Evolutionary conservation across 2,888 invertebrate species (phyloP).

Genomic region (Cheilosia pagana): DNA sequence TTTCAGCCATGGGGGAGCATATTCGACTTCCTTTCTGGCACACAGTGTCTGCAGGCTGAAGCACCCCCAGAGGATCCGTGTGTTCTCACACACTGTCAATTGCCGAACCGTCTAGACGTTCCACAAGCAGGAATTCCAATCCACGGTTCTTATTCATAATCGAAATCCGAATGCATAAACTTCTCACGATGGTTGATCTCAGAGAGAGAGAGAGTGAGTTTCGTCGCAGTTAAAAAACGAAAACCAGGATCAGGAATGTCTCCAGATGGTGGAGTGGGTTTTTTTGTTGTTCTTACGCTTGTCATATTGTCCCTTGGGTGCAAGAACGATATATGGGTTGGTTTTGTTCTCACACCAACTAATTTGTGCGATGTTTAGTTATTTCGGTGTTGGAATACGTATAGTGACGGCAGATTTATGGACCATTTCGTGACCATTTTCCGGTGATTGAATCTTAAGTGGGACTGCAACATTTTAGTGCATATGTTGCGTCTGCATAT

Average conservation of each 20-base stretch:
- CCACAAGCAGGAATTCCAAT: slow-evolving; percentile 60
- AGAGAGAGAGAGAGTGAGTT: slow-evolving; percentile 18
- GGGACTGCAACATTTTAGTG: background rate
- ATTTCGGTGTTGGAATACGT: slow-evolving; percentile 79
- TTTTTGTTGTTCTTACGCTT: slow-evolving; percentile 27
- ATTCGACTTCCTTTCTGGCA: slow-evolving; percentile 10
- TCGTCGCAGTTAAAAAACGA: slow-evolving; percentile 32
- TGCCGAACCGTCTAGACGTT: slow-evolving; percentile 67
- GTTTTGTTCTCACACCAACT: slow-evolving; percentile 81
- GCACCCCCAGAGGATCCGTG: slow-evolving; percentile 55
- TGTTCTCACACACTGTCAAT: slow-evolving; percentile 72
- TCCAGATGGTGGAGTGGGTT: slow-evolving; percentile 65
- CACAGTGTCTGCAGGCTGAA: background rate
- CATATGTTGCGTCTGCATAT: background rate
- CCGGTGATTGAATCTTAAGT: slow-evolving; percentile 61
- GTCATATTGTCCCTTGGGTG: slow-evolving; percentile 34
- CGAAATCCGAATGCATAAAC: slow-evolving; percentile 63
- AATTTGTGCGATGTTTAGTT: slow-evolving; percentile 81
- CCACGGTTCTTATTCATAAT: slow-evolving; percentile 62
- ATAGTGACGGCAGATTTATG: slow-evolving; percentile 58
- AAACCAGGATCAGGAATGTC: slow-evolving; percentile 53
- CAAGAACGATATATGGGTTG: slow-evolving; percentile 18
- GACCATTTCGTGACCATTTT: slow-evolving; percentile 70
- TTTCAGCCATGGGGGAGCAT: slow-evolving; percentile 15
- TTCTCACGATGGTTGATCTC: slow-evolving; percentile 59